A percentile compares a stretch with the other conserved stretches of the same genome.
These are phyloP conservation scores for Choloepus didactylus DNA, from an alignment of 2,797 vertebrate genomes.

Conservation along the genomic window DNA sequence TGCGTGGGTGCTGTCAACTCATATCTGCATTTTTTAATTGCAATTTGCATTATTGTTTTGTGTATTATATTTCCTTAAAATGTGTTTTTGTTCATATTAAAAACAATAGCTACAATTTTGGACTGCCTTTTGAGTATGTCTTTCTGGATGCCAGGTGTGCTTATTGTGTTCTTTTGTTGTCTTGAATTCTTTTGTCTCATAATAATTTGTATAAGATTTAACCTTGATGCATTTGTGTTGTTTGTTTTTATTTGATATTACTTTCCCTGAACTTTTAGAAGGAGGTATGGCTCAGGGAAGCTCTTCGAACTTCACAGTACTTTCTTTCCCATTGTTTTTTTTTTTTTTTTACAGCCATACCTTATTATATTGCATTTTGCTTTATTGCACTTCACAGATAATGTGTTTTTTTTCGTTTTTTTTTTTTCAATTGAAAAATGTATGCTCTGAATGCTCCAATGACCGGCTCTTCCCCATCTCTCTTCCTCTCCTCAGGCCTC, in stretches of 20 bases:
- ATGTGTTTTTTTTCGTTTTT: too few relatives aligned
- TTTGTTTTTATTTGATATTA: neutral
- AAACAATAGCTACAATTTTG: neutral
- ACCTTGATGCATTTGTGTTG: neutral
- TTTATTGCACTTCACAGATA: too few relatives aligned
- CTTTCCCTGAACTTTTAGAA: neutral
- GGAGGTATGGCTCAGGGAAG: neutral
- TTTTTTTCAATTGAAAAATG: too few relatives aligned
- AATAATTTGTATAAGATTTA: neutral
- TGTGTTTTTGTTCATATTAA: neutral
- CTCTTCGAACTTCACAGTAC: neutral
- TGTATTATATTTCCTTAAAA: too few relatives aligned
- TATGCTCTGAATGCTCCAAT: too few relatives aligned
- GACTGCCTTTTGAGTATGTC: neutral
- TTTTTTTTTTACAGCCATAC: slow-evolving; percentile 67
- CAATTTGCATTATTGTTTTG: neutral
- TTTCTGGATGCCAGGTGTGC: neutral
- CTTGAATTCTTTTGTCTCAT: neutral
- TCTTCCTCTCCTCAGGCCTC: too few relatives aligned
- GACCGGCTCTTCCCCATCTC: too few relatives aligned
- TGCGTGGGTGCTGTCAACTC: neutral
- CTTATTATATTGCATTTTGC: too few relatives aligned
- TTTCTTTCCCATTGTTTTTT: neutral
- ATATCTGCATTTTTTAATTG: neutral
- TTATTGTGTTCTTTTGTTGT: neutral